Evolutionary conservation across 2,888 invertebrate genomes (phyloP).

Genomic region (Oligia strigilis): DNA sequence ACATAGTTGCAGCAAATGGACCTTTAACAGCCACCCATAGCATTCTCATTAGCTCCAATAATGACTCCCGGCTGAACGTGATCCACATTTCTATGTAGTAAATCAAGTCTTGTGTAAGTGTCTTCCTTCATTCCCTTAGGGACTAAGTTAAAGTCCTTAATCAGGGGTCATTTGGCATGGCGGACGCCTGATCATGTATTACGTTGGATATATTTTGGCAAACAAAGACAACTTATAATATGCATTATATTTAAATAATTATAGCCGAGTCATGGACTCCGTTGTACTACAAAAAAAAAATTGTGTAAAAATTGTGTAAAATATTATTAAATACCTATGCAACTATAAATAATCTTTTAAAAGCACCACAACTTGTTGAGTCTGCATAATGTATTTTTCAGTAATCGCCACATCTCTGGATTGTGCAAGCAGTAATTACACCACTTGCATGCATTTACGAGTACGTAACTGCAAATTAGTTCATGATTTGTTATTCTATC

Average conservation of each 20-base stretch:
- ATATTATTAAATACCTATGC: not conserved
- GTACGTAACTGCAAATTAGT: conserved; percentile 36
- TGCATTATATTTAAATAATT: not conserved
- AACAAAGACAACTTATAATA: not conserved
- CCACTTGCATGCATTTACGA: conserved; percentile 30
- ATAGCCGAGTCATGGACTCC: not conserved
- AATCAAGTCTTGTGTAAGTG: conserved; percentile 35
- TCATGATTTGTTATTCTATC: conserved; percentile 18
- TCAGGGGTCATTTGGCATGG: not conserved
- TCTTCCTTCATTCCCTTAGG: conserved; percentile 14
- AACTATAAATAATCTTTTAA: not conserved
- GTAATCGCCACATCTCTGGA: conserved; percentile 23
- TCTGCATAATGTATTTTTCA: conserved; percentile 17
- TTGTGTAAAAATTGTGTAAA: not conserved
- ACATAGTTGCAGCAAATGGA: conserved; percentile 60
- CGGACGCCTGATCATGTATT: not conserved
- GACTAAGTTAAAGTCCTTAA: not conserved
- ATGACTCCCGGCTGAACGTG: conserved; percentile 56
- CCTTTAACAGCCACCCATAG: conserved; percentile 56
- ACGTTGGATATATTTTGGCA: not conserved
- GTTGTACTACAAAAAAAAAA: not conserved
- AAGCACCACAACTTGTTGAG: not conserved
- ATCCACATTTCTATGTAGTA: conserved; percentile 51
- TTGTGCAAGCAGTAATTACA: conserved; percentile 47
- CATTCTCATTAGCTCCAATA: conserved; percentile 55